Percentiles rank a stretch among this genome's conserved stretches.
phyloP scores from a whole-genome alignment of 2,888 invertebrate genomes.

The Sphinx pinastri region DNA sequence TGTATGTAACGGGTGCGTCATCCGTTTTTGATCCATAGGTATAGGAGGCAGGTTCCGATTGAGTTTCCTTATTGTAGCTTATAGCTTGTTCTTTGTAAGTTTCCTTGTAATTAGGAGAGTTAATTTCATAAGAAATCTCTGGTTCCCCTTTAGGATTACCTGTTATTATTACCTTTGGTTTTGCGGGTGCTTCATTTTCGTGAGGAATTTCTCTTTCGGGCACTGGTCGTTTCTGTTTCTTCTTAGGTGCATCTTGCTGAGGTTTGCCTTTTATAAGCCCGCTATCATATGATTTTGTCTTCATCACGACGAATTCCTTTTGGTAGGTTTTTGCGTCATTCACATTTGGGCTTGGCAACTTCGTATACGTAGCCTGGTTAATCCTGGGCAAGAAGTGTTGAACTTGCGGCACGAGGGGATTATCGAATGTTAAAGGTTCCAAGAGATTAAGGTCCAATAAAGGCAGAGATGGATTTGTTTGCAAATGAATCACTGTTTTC shows the following conservation, averaged over 20 bases:
- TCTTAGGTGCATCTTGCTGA: constrained; percentile 51
- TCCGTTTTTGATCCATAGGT: constrained; percentile 62
- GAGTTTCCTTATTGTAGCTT: constrained; percentile 69
- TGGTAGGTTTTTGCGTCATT: constrained; percentile 58
- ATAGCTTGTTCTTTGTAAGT: constrained; percentile 68
- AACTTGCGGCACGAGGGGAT: constrained; percentile 77
- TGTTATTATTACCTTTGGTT: constrained; percentile 52
- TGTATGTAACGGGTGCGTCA: constrained; percentile 66
- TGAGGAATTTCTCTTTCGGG: constrained; percentile 48
- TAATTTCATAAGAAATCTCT: constrained; percentile 69
- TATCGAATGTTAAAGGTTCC: constrained; percentile 74
- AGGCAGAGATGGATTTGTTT: constrained; percentile 67
- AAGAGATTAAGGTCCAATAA: constrained; percentile 70
- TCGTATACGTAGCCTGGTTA: constrained; percentile 63
- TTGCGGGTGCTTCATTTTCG: constrained; percentile 52
- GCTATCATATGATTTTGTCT: constrained; percentile 62
- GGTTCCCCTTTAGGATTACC: constrained; percentile 58
- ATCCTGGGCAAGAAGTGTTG: constrained; percentile 77
- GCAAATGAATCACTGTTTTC: constrained; percentile 63
- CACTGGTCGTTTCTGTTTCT: constrained; percentile 56
- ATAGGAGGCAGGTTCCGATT: constrained; percentile 63
- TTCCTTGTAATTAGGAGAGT: constrained; percentile 71
- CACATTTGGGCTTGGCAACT: constrained; percentile 53
- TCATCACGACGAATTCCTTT: constrained; percentile 59
- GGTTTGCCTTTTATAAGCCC: constrained; percentile 52